Base-by-base conservation (phyloP, 2,888 invertebrate species). In the Globia sparganii region DNA sequence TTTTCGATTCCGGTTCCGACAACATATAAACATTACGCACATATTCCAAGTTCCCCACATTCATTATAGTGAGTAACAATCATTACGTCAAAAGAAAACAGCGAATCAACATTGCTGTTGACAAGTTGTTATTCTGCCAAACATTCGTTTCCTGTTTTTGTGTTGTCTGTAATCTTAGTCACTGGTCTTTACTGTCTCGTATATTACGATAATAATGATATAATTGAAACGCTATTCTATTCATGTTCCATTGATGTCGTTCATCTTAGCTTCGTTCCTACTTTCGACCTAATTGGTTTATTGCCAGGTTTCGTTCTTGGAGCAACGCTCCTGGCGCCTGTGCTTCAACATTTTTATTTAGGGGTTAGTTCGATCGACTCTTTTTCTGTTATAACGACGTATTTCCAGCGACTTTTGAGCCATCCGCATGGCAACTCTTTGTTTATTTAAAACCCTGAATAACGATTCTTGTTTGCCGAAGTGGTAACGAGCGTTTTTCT, bases 111-210 rank as follows among this genome's bases (percentile, higher is more conserved):
- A 85, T 86, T 85, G 84, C 56, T 69, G 28, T 46, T 73, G 65
- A 70, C 53, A 62, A 58, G 40, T 72, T 85, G 85, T 85, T 49
- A 31, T 64, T 43, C 37, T 86, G 86, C 81, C 87, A 83, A 85
- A 72, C n/a, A 77, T 77, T 77, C 62, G 69, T 81, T 87, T 81
- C 78, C 81, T 77, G 68, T 70, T 78, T 80, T 64, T 66, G 34
- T 28, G 34, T 46, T 34, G 21, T 61, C 8, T 58, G 40, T 69
- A 37, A 53, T 67, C 34, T 65, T 49, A 75, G 37, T 84, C 66
- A 78, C 37, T 78, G 15, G 43, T 67, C 37, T 31, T 72, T 40
- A 56, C 28, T 56, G 28, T 25, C 5, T 40, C 28, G 6, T 43
- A 25, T 68, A 21, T 59, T 73, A 34, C 25, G 34, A 49, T 31